Evolutionary conservation across 2,113 vertebrate species (phyloP), one percentile per base, ranked within the genome.

Genomic region (Oceanites oceanicus): DNA sequence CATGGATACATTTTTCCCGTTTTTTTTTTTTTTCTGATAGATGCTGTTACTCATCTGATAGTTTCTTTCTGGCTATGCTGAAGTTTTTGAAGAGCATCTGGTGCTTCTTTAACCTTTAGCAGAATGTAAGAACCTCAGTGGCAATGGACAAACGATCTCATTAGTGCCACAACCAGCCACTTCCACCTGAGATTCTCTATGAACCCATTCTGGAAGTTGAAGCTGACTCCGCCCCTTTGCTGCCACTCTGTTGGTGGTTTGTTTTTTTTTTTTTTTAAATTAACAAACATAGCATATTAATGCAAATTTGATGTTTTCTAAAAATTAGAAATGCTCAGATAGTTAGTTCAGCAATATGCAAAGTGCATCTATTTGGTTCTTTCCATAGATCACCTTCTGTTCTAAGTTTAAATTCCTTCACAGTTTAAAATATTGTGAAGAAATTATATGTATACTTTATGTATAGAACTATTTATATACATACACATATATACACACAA

Each of bases 391-490:
- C 95, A 94, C 96, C 81, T 95, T 96, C 97, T 97, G 94, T 92
- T 96, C 63, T 97, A 96, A 95, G 95, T 98, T 98, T 98, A 97
- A 95, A 98, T 95, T 98, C 97, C 98, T 98, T 97, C 98, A 98
- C 98, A 98, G 97, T 97, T 98, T 98, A 98, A 98, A 98, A 98
- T 98, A 98, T 98, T 98, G 98, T 98, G 98, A 98, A 98, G 98
- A 98, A 97, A 97, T 97, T 95, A 95, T 97, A 97, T 98, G 96
- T 94, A 96, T 97, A 95, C 92, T 93, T 98, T 96, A 97, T 98
- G 97, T 98, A 96, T 97, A 96, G 97, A 97, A 93, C 95, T 98
- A 95, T 96, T 96, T 97, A 97, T 95, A 97, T 98, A 97, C 97
- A 98, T 98, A 98, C 98, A 98, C 97, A 97, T 95, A 98, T 97